These are phyloP conservation scores for Arvicanthis niloticus DNA, from an alignment of 2,113 vertebrate genomes.

Conservation along the genomic window DNA sequence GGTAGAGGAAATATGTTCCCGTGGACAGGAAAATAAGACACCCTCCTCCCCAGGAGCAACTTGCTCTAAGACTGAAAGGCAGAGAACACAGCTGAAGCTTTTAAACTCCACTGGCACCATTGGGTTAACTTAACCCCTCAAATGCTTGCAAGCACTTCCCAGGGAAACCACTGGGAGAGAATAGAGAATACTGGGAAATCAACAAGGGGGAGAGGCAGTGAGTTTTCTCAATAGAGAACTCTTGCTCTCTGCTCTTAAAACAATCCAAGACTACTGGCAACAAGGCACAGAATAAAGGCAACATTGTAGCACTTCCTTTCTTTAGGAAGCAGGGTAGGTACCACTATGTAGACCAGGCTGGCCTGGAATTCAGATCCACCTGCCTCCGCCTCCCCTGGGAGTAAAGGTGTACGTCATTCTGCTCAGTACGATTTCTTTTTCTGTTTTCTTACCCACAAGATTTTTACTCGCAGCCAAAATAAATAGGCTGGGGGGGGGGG, in stretches of 20 bases:
- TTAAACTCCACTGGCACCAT: neutral
- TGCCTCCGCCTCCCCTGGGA: neutral
- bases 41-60: neutral
- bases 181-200: neutral
- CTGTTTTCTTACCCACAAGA: neutral
- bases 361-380: neutral
- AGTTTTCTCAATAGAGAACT: neutral
- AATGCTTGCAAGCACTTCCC: neutral
- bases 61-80: neutral
- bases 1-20: neutral
- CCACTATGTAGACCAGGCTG: neutral
- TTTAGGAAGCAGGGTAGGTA: neutral
- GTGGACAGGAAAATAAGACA: neutral
- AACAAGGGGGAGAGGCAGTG: neutral
- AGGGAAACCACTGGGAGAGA: neutral
- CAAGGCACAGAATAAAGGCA: neutral
- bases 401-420: neutral
- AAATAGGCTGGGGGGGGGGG: neutral
- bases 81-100: neutral
- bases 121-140: neutral
- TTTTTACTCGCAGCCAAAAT: slow-evolving; percentile 35
- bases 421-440: neutral
- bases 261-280: neutral
- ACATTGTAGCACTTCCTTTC: neutral
- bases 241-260: neutral